Evolutionary conservation across 2,113 vertebrate genomes (phyloP).

Genomic region (Archocentrus centrarchus): DNA sequence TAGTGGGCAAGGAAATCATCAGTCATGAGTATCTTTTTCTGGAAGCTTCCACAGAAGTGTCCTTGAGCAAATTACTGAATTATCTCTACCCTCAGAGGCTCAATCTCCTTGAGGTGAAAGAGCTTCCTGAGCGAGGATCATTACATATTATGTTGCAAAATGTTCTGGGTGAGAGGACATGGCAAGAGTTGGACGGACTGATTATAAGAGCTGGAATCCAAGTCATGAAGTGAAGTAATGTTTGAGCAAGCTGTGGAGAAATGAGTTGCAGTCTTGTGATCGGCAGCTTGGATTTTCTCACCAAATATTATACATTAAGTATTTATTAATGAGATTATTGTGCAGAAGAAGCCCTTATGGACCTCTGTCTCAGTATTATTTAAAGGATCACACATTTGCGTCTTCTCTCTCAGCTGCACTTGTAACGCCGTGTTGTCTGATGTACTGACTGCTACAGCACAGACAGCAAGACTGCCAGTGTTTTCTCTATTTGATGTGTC

Average conservation of each 20-base stretch:
- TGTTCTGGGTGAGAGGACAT: conserved; percentile 33
- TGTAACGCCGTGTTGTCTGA: background rate
- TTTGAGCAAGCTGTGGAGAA: conserved; percentile 13
- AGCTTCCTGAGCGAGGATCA: conserved; percentile 21
- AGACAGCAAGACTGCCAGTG: conserved; percentile 4
- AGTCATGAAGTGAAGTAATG: conserved; percentile 1
- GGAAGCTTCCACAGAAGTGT: conserved; percentile 28
- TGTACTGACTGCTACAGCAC: background rate
- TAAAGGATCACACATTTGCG: conserved; percentile 23
- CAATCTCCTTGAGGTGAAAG: background rate
- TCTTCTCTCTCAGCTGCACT: conserved; percentile 25
- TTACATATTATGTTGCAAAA: conserved; percentile 36
- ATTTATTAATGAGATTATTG: background rate
- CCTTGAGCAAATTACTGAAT: conserved; percentile 36
- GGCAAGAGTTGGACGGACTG: conserved; percentile 21
- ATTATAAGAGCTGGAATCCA: conserved; percentile 11
- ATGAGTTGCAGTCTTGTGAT: conserved; percentile 1
- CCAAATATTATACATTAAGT: background rate
- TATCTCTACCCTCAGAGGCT: background rate
- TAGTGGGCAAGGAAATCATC: conserved; percentile 34
- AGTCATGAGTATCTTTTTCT: conserved; percentile 22
- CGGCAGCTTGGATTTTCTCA: background rate
- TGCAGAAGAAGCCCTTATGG: background rate
- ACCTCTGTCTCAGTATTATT: conserved; percentile 3
- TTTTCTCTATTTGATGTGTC: conserved; percentile 30